Percentiles rank a stretch among this genome's conserved stretches.
These are phyloP conservation scores for Phaethornis superciliosus DNA, from an alignment of 2,113 vertebrate genomes.

Conservation along the genomic window DNA sequence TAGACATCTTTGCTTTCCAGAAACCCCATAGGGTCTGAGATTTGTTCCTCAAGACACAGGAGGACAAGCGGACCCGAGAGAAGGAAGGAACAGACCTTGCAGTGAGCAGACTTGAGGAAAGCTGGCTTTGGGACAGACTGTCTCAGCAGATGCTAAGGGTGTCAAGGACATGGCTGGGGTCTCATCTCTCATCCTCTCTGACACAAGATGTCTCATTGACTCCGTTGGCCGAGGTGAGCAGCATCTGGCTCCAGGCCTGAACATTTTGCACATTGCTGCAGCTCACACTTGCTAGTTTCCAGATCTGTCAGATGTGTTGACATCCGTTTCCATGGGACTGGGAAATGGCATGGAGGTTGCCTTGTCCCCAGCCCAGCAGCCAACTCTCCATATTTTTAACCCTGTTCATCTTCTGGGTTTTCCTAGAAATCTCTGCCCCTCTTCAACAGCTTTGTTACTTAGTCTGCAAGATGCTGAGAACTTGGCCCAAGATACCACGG, in stretches of 20 bases:
- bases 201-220: background rate
- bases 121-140: background rate
- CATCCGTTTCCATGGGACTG: background rate
- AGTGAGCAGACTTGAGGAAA: background rate
- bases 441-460: background rate
- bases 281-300: background rate
- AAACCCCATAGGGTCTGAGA: fast-evolving
- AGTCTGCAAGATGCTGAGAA: background rate
- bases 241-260: background rate
- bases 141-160: background rate
- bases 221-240: background rate
- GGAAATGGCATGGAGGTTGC: background rate
- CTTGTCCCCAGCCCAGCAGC: background rate
- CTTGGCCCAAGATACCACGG: background rate
- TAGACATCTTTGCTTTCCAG: background rate
- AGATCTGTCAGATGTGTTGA: background rate
- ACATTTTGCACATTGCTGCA: background rate
- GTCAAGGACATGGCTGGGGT: background rate
- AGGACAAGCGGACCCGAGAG: background rate
- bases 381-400: background rate
- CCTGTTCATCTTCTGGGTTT: background rate
- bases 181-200: fast-evolving
- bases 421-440: background rate
- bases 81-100: background rate
- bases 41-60: background rate